Evolutionary conservation across 1,140 invertebrate genomes (phyloP).

Genomic region (Pseudobourletiella spinata): DNA sequence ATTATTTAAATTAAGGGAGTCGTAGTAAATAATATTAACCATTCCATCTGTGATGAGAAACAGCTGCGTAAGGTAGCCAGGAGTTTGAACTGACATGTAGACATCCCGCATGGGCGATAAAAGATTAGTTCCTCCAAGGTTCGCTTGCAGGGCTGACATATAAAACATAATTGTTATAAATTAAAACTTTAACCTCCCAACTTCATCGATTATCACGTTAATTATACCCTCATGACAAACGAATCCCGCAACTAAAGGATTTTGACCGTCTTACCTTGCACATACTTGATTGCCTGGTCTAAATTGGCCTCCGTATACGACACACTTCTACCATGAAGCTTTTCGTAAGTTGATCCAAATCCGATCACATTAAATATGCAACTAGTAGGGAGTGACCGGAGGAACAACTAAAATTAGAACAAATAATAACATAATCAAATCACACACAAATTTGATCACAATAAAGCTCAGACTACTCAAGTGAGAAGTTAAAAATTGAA

Average conservation of each 20-base stretch:
- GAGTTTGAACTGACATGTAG: slow-evolving; percentile 34
- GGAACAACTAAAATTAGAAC: slow-evolving; percentile 28
- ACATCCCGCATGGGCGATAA: slow-evolving; percentile 38
- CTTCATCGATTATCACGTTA: too few species aligned
- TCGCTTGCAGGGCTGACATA: too few species aligned
- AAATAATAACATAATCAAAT: slow-evolving; percentile 26
- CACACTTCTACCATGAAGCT: slow-evolving; percentile 22
- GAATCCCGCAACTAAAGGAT: too few species aligned
- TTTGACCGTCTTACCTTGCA: too few species aligned
- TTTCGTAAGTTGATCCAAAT: slow-evolving; percentile 18
- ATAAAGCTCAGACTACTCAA: too few species aligned
- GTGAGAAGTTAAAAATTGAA: too few species aligned
- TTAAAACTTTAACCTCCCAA: too few species aligned
- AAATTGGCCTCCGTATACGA: slow-evolving; percentile 24
- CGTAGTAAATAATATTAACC: too few species aligned
- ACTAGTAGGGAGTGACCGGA: slow-evolving; percentile 27
- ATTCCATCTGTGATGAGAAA: slow-evolving; percentile 42
- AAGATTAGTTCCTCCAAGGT: slow-evolving; percentile 40
- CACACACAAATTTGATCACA: too few species aligned
- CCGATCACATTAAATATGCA: slow-evolving; percentile 33
- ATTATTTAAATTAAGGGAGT: too few species aligned
- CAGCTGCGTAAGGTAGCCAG: slow-evolving; percentile 38
- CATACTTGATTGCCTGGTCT: slow-evolving; percentile 7
- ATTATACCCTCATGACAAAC: too few species aligned
- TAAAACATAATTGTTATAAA: too few species aligned